These are phyloP conservation scores for Phodopus roborovskii DNA, from an alignment of 2,113 vertebrate species.

Conservation along the genomic window DNA sequence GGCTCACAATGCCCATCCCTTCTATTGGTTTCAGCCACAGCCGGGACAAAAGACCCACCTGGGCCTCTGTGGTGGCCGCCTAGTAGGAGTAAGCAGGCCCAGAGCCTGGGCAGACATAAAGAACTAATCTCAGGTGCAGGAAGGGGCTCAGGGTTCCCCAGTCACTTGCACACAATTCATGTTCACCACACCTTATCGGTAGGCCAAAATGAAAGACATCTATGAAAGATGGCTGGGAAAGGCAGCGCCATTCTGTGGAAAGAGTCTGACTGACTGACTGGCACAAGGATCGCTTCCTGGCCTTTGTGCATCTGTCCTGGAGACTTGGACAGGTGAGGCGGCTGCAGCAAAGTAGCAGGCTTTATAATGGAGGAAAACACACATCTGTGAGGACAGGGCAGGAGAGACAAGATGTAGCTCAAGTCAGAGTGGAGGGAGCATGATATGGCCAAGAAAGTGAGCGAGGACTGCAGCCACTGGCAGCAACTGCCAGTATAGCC, in stretches of 20 bases:
- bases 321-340: neutral
- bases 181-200: neutral
- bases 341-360: neutral
- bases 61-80: neutral
- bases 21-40: neutral
- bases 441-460: neutral
- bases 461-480: rapidly evolving
- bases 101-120: neutral
- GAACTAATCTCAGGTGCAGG: neutral
- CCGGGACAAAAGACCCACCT: neutral
- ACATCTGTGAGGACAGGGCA: neutral
- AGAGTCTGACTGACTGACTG: neutral
- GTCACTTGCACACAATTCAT: neutral
- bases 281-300: neutral
- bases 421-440: neutral
- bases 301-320: neutral
- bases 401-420: neutral
- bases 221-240: neutral
- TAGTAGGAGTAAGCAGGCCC: neutral
- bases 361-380: neutral
- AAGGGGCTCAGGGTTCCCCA: neutral
- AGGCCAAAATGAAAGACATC: neutral
- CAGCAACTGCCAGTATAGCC: neutral
- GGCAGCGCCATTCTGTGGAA: neutral
- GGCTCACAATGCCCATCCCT: neutral